Conservation (phyloP, 2,888 invertebrate genomes). For the Drosophila merina region DNA sequence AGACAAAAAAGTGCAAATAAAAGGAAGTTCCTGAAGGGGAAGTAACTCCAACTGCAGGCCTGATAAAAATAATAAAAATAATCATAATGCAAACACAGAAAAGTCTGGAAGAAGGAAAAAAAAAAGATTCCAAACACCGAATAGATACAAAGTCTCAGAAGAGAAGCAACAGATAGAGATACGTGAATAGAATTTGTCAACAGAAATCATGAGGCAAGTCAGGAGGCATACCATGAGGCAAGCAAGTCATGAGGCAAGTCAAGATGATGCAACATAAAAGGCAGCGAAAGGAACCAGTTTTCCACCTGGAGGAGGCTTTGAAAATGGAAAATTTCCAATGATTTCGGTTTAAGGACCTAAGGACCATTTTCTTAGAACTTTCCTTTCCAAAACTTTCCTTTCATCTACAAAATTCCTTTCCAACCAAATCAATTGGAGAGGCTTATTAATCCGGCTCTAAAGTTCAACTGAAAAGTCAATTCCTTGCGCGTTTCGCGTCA, state of each 20-base stretch:
- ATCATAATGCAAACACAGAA: conserved; percentile 18
- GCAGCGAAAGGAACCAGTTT: conserved; percentile 26
- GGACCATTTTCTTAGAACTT: too few relatives aligned
- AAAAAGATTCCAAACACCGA: conserved; percentile 1
- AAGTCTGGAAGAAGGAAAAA: background rate
- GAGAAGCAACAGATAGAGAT: conserved; percentile 16
- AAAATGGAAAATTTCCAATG: too few relatives aligned
- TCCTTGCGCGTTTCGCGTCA: conserved; percentile 7
- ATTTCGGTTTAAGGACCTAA: too few relatives aligned
- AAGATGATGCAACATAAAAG: conserved; percentile 29
- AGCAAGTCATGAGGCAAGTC: background rate
- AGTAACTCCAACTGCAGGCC: conserved; percentile 15
- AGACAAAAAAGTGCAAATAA: background rate
- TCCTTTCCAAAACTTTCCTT: too few relatives aligned
- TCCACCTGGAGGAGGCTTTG: too few relatives aligned
- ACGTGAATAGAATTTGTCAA: conserved; percentile 17
- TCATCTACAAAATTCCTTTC: too few relatives aligned
- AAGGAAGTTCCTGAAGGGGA: background rate
- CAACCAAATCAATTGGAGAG: background rate
- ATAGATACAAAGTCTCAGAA: background rate
- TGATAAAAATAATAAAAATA: conserved; percentile 42
- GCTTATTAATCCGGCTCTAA: conserved; percentile 5
- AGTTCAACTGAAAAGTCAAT: conserved; percentile 13
- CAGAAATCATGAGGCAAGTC: too few relatives aligned
- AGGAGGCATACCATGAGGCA: too few relatives aligned